These are phyloP conservation scores for Tenualosa ilisha DNA, from an alignment of 2,797 vertebrate genomes.

Conservation along the genomic window DNA sequence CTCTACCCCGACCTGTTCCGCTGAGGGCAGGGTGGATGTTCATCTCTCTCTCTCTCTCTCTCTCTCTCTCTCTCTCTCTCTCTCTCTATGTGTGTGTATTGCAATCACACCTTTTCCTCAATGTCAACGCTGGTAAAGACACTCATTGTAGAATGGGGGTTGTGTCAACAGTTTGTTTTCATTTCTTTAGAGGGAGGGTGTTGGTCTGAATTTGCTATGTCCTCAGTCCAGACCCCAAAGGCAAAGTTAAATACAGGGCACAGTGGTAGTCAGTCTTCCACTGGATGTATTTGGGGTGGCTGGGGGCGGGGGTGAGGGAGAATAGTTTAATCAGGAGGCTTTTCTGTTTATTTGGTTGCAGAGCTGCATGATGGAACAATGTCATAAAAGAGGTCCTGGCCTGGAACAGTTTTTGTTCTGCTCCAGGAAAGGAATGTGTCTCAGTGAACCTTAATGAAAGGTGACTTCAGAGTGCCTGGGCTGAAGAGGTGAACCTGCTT, in stretches of 20 bases:
- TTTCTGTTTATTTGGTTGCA: conserved; percentile 73
- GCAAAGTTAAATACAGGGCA: conserved; percentile 43
- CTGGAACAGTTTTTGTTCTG: conserved; percentile 72
- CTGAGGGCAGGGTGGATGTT: conserved; percentile 55
- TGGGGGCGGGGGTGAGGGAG: not conserved
- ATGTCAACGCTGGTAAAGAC: conserved; percentile 64
- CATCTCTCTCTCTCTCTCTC: conserved; percentile 47
- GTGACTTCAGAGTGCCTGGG: conserved; percentile 66
- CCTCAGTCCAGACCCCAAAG: conserved; percentile 55
- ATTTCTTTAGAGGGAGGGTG: conserved; percentile 60
- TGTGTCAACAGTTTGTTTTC: conserved; percentile 70
- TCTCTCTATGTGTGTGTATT: not conserved
- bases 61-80: no score
- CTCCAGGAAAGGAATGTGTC: conserved; percentile 67
- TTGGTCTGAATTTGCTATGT: conserved; percentile 46
- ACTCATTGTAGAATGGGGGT: conserved; percentile 68
- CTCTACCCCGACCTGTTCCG: conserved; percentile 64
- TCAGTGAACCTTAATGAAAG: conserved; percentile 61
- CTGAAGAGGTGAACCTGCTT: conserved; percentile 62
- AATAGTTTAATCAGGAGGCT: conserved; percentile 41
- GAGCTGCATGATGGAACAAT: conserved; percentile 68
- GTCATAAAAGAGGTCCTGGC: conserved; percentile 73
- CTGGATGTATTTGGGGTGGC: conserved; percentile 29
- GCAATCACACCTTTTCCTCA: conserved; percentile 55
- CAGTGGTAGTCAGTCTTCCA: conserved; percentile 33